Evolutionary conservation across 2,797 vertebrate genomes (phyloP), one percentile per base, ranked within the genome.

Genomic region (Sciurus vulgaris): DNA sequence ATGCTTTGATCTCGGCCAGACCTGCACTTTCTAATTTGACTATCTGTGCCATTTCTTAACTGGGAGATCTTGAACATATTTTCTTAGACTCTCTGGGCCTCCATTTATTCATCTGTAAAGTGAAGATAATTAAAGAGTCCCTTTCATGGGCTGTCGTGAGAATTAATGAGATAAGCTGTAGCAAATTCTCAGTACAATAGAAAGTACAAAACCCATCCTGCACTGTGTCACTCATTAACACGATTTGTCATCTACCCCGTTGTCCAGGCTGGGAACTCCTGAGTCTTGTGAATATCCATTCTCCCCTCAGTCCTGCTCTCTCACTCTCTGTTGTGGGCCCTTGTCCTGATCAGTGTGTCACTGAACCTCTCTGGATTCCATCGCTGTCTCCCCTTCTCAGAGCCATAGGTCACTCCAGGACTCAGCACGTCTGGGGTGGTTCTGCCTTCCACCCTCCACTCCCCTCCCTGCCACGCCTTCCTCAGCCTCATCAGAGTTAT

Each of bases 61-160:
- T 92, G 49, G 63, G 3, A 1, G 13, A 85, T 92, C 44, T 77
- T 35, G 35, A 30, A 14, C 7, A 24, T 87, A 76, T 87, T 93
- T 97, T 83, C 12, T 54, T 56, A 86, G 89, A 85, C 10, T 51
- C 38, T 14, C 13, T 54, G 20, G 61, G 44, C 30, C 30, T 54
- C 56, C 47, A 30, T 67, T 74, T 89, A 47, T 92, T 90, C 38
- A 77, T 79, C 74, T 63, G 72, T 33, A 77, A 86, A 87, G 69
- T 65, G 91, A 97, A 84, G 72, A 63, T 84, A 94, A 93, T 93
- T 94, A 88, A 94, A 87, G 91, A 72, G 81, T 7, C 28, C 17
- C 13, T 84, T 93, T 94, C 72, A 44, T 12, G 35, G 26, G 2
- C 69, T 86, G 38, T 83, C 90, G 4, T 67, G 73, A 96, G 38